Evolutionary conservation across 1,140 invertebrate genomes (phyloP), one percentile per base, ranked within the genome.

Genomic region (Zaprionus tsacasi): DNA sequence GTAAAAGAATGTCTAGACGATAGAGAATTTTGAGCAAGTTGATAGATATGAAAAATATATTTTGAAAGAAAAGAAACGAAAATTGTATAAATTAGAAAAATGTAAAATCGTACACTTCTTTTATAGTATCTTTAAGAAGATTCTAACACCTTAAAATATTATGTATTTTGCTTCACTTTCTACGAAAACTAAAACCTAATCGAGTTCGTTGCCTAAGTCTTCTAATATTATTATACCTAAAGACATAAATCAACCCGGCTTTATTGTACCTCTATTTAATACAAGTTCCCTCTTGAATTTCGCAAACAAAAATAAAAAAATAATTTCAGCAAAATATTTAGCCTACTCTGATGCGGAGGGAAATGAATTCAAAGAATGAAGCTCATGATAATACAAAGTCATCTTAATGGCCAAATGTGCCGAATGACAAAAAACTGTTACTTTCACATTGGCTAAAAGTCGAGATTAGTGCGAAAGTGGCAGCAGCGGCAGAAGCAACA

Each of bases 361-460:
- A 15, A 55, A 50, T 25, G 27, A 33, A 55, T 33, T 21, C 57
- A 30, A 64, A 48, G 45, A 59, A 38, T 36, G 21, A n/a, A 15
- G 17, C 25, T 79, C 57, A 60, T 48, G 43, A 43, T 77, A 81
- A 81, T 66, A 56, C 58, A 21, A 45, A 50, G 13, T 48, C 76
- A 76, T 67, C 76, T 71, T 64, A 36, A 60, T 65, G 36, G 45
- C 27, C 13, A 36, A 57, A 27, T 67, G 59, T 60, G 40, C 55
- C 21, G 55, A 43, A 52, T 60, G 69, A 65, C 54, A 63, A 38
- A 69, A 85, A 86, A 86, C 82, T 86, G 78, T 86, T 86, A 86
- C 82, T 86, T 86, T 86, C 79, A 86, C 82, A 81, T 78, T 73
- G 56, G 63, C 75, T 69, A 78, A 82, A 64, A 68, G 70, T 65